Conservation (phyloP, 2,113 vertebrate species). For the Leptobrachium leishanense region DNA sequence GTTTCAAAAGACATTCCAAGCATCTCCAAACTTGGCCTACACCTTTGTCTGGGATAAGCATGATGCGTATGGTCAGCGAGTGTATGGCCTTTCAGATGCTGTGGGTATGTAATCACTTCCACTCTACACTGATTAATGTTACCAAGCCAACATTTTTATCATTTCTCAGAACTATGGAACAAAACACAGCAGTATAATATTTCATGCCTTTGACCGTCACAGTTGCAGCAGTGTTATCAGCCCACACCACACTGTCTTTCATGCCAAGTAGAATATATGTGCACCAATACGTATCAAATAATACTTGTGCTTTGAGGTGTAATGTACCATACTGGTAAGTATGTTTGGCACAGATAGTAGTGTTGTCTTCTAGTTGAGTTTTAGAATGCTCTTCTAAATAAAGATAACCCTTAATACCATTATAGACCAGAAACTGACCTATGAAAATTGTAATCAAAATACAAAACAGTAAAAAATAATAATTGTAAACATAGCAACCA, state of each 20-base stretch:
- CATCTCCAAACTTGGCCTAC: slow-evolving; percentile 93
- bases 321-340: background rate
- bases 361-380: background rate
- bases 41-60: slow-evolving; percentile 98
- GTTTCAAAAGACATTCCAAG: slow-evolving; percentile 96
- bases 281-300: background rate
- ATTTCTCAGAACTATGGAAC: background rate
- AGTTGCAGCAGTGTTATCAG: background rate
- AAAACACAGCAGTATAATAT: background rate
- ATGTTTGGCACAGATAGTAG: background rate
- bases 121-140: background rate
- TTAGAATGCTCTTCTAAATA: too few relatives aligned
- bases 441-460: too few relatives aligned
- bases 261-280: background rate
- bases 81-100: slow-evolving; percentile 92
- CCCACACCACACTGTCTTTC: background rate
- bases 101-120: slow-evolving; percentile 79
- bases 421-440: too few relatives aligned
- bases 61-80: slow-evolving; percentile 92
- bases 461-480: too few relatives aligned
- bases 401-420: too few relatives aligned
- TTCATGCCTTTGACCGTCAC: background rate
- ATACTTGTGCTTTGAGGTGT: slow-evolving; percentile 1
- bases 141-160: background rate
- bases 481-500: too few relatives aligned